phyloP scores from a whole-genome alignment of 1,140 invertebrate species.

The Pogonomyrmex barbatus region DNA sequence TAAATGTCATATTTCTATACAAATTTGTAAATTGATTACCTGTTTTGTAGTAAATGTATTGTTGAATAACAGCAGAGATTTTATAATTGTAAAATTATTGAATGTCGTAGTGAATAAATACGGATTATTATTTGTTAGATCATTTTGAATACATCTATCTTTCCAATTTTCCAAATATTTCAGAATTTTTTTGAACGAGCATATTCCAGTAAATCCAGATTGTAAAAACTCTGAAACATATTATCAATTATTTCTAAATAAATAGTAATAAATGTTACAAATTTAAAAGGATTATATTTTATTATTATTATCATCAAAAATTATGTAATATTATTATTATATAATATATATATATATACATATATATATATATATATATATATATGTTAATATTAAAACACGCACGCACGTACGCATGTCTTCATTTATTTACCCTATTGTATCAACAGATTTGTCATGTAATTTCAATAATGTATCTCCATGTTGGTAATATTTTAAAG shows the following conservation, averaged over 20 bases:
- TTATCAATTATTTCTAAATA: constrained; percentile 14
- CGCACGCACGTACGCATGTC: too few relatives aligned
- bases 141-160: constrained; percentile 83
- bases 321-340: background rate
- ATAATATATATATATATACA: too few relatives aligned
- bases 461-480: constrained; percentile 81
- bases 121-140: constrained; percentile 80
- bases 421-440: constrained; percentile 78
- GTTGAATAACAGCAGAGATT: constrained; percentile 80
- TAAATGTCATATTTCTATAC: background rate
- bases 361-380: too few relatives aligned
- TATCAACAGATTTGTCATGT: constrained; percentile 77
- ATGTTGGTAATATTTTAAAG: constrained; percentile 76
- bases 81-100: constrained; percentile 82
- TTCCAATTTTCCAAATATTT: constrained; percentile 84
- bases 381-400: too few relatives aligned
- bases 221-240: constrained; percentile 82
- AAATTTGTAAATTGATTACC: constrained; percentile 50
- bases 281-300: background rate
- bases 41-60: constrained; percentile 70
- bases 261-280: background rate
- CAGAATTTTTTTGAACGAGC: constrained; percentile 82
- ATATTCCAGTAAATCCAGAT: constrained; percentile 82
- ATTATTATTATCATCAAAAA: background rate
- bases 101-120: constrained; percentile 80